Conservation (phyloP, 2,797 vertebrate species). For the Apogon hyalosoma region DNA sequence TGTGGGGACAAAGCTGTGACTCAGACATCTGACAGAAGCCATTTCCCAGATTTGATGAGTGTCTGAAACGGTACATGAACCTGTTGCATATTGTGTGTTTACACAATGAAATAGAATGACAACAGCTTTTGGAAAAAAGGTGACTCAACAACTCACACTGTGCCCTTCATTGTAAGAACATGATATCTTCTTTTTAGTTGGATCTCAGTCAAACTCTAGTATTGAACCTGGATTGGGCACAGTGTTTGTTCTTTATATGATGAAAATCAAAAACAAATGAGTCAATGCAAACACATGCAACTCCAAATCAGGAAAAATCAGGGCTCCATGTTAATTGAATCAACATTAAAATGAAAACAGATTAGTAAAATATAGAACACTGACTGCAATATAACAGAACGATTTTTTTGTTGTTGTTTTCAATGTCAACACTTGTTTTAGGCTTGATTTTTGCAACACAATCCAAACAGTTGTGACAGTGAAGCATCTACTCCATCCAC, state of each 20-base stretch:
- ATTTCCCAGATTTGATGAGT: constrained; percentile 45
- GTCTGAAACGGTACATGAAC: neutral
- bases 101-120: too few species aligned
- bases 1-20: constrained; percentile 51
- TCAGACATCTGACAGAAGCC: constrained; percentile 37
- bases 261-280: constrained; percentile 4
- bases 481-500: too few species aligned
- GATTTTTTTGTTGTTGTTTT: too few species aligned
- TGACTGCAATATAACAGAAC: too few species aligned
- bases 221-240: neutral
- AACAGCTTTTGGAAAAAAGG: neutral
- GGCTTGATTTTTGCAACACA: too few species aligned
- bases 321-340: too few species aligned
- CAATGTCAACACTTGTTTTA: too few species aligned
- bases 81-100: neutral
- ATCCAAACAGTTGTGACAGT: too few species aligned
- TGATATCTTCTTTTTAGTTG: neutral
- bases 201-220: neutral
- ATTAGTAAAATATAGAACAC: too few species aligned
- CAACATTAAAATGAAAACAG: too few species aligned
- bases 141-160: neutral
- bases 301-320: neutral
- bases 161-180: neutral
- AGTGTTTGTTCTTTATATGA: constrained; percentile 7
- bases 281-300: neutral